Conservation (phyloP, 2,888 invertebrate genomes). For the Diplazon laetatorius region DNA sequence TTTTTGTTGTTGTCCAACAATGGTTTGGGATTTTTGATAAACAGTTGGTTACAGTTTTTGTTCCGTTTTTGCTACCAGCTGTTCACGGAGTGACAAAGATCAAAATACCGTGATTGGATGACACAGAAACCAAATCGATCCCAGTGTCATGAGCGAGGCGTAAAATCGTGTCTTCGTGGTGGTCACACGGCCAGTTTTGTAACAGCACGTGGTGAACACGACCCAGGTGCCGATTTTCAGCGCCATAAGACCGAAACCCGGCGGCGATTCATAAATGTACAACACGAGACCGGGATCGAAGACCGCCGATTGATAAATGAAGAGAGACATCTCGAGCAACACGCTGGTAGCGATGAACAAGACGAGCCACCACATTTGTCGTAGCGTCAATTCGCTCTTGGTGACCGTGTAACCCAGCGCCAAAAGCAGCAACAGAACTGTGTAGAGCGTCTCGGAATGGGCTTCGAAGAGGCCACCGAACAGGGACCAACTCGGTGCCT, state of each 20-base stretch:
- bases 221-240: constrained; percentile 91
- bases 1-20: too few relatives aligned
- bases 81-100: background rate
- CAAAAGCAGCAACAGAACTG: constrained; percentile 90
- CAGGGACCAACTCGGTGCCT: constrained; percentile 82
- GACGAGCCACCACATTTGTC: constrained; percentile 90
- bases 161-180: constrained; percentile 75
- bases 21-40: too few relatives aligned
- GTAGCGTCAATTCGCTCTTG: constrained; percentile 89
- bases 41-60: too few relatives aligned
- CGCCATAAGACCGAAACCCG: constrained; percentile 92
- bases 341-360: constrained; percentile 91
- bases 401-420: constrained; percentile 97
- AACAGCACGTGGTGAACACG: constrained; percentile 86
- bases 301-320: constrained; percentile 91
- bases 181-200: constrained; percentile 77
- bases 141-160: constrained; percentile 75
- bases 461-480: constrained; percentile 89
- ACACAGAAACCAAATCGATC: constrained; percentile 78
- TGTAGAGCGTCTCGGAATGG: constrained; percentile 89
- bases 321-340: constrained; percentile 89
- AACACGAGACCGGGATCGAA: constrained; percentile 96
- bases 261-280: constrained; percentile 95
- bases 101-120: constrained; percentile 76
- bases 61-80: too few relatives aligned